Evolutionary conservation across 2,888 invertebrate species (phyloP).

Genomic region (Mactromeris polynyma): DNA sequence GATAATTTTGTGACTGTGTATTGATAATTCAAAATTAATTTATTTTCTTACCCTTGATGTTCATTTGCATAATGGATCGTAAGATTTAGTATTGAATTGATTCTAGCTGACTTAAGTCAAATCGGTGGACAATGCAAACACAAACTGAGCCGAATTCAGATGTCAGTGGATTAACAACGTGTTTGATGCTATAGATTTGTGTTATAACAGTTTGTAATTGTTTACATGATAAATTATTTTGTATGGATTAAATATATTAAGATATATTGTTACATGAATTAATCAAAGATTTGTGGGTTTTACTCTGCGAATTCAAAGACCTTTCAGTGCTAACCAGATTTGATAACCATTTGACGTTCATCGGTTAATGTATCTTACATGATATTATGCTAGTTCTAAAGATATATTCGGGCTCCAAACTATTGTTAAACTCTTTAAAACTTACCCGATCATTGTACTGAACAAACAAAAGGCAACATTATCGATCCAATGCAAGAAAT

Average conservation of each 20-base stretch:
- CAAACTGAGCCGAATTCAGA: neutral
- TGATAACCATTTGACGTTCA: neutral
- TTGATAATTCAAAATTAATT: constrained; percentile 33
- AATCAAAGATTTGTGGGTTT: neutral
- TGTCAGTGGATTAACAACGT: neutral
- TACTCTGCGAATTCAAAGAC: neutral
- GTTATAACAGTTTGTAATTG: neutral
- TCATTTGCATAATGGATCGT: neutral
- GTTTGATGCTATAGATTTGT: constrained; percentile 5
- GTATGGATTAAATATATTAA: neutral
- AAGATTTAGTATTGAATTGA: neutral
- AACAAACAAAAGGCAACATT: too few relatives aligned
- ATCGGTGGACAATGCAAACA: neutral
- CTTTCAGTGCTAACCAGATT: neutral
- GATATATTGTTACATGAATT: neutral
- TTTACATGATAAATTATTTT: neutral
- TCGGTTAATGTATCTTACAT: too few relatives aligned
- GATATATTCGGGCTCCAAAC: too few relatives aligned
- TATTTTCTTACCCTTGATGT: constrained; percentile 18
- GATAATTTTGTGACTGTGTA: constrained; percentile 30
- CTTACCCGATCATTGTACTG: too few relatives aligned
- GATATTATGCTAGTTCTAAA: too few relatives aligned
- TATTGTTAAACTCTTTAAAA: too few relatives aligned
- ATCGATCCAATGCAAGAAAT: too few relatives aligned
- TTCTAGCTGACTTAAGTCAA: neutral